Base-by-base conservation (phyloP, 2,797 vertebrate genomes). In the Hydrolagus colliei region DNA sequence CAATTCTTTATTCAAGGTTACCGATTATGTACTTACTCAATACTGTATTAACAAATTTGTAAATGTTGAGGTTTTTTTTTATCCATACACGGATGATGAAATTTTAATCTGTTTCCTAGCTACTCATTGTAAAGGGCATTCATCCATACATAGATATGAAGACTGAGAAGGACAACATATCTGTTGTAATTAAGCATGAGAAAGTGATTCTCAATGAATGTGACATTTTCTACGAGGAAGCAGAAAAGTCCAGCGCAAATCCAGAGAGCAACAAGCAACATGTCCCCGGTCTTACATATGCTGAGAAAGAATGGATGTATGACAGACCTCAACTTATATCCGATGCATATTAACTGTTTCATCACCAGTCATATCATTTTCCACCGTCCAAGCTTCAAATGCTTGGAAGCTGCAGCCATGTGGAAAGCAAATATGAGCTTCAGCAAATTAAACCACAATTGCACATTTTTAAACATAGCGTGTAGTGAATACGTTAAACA, bases 181-280 rank as follows among this genome's bases (percentile, higher is more conserved):
- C 79, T 71, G 32, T 84, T 71, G 79, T 84, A 35, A 71, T 84
- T 52, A 68, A 84, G 13, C 41, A 52, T 84, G 79, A 84, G 32
- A 35, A 84, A 41, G 16, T 84, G 65, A 52, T 12, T 84, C 52
- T 63, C 41, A 18, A 18, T 20, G 65, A 68, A 32, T 35, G 65
- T 71, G 65, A 84, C 41, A 3, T 20, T 18, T 68, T 41, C 41
- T 68, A 11, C 52, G 79, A 84, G 32, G 79, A 84, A 84, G 79
- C 20, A 18, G 32, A 27, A 68, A 68, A 71, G 32, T 65, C 65
- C 65, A 84, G 63, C 18, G 12, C 79, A 84, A 11, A 67, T 71
- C 63, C 79, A 52, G 65, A 84, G 11, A 11, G 41, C 65, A 35
- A 14, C 20, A 27, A 84, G 71, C 32, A 63, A 84, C 79, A 27